Evolutionary conservation across 2,797 vertebrate species (phyloP).

Genomic region (Anomalospiza imberbis): DNA sequence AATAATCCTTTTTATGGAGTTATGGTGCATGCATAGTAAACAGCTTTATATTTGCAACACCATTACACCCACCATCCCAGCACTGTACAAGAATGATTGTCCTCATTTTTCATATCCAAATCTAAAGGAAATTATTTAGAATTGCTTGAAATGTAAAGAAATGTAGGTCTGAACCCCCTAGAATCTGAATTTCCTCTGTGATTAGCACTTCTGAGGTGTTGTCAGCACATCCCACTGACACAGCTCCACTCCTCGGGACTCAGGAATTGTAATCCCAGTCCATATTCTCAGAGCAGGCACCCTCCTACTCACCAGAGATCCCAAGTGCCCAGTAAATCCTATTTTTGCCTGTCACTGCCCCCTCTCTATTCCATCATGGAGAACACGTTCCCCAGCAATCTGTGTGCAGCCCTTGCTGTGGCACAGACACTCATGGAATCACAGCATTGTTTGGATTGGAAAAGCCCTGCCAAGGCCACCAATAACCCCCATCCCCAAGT

Average conservation of each 20-base stretch:
- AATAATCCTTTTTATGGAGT: background rate
- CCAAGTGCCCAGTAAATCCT: background rate
- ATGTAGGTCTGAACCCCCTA: background rate
- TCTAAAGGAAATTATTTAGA: background rate
- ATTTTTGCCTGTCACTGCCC: background rate
- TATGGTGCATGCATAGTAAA: background rate
- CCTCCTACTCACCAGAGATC: background rate
- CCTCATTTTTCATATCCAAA: background rate
- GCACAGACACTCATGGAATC: background rate
- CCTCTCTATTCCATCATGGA: background rate
- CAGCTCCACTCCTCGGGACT: background rate
- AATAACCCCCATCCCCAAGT: rapidly evolving
- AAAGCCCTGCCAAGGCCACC: background rate
- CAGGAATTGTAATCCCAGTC: background rate
- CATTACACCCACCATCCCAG: background rate
- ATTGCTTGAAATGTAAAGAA: background rate
- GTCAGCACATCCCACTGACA: background rate
- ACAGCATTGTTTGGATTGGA: background rate
- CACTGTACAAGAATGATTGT: background rate
- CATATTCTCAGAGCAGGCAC: background rate
- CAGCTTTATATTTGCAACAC: background rate
- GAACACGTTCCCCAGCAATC: rapidly evolving
- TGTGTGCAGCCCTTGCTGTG: background rate
- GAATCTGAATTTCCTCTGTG: background rate
- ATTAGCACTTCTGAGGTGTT: background rate